Evolutionary conservation across 2,797 vertebrate genomes (phyloP), one percentile per base, ranked within the genome.

Genomic region (Chaetophractus vellerosus): DNA sequence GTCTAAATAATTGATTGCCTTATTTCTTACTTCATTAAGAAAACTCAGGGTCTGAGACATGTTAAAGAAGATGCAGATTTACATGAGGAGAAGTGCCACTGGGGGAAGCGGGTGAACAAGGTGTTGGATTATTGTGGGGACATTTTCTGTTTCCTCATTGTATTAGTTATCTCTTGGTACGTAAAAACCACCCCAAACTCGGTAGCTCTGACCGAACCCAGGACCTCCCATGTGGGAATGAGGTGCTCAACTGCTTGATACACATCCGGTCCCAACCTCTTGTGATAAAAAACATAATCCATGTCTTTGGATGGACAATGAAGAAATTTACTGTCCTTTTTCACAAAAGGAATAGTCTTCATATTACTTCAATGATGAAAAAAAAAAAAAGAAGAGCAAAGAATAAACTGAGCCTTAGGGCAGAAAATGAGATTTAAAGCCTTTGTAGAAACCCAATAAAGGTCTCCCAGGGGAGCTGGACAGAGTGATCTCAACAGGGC

Each of bases 21-120:
- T 81, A 61, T 68, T 90, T 94, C 86, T 72, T 87, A 15, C 19
- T 71, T 61, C 83, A 68, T 33, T 31, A 63, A 82, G 48, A 80
- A 92, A 28, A 31, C 45, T 57, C 21, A 28, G 10, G 26, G 83
- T 50, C 19, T 18, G 76, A 90, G 48, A 50, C 68, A 66, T 72
- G 66, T 78, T 80, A 87, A 81, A 57, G 66, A 64, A 82, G 68
- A 68, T 55, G 21, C 48, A 36, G 2, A 14, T 24, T 75, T 81
- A 66, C 16, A 31, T 9, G 5, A 68, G 66, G 33, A 18, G 33
- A 93, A 88, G 19, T 52, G 4, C 50, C 24, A 79, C 61, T 21
- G 41, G 50, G 69, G 50, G 69, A 18, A 26, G 31, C 28, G 4
- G 41, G 15, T 26, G 9, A 55, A n/a, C 12, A 8, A n/a, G 18